Evolutionary conservation across 2,113 vertebrate species (phyloP).

Genomic region (Hippocampus comes): DNA sequence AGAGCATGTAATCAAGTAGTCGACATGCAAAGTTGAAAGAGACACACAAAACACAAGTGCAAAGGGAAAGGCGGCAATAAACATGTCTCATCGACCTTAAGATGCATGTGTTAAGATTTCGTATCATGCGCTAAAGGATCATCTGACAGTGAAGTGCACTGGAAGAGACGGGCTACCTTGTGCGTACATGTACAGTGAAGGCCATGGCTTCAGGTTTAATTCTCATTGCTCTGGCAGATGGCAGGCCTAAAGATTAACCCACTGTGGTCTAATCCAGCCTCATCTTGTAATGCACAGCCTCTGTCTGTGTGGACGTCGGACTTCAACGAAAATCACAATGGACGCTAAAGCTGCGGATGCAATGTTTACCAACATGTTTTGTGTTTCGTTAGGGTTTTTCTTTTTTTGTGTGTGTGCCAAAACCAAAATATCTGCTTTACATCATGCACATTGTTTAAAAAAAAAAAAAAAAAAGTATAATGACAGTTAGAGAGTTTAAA

Average conservation of each 20-base stretch:
- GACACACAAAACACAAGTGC: background rate
- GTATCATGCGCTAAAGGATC: background rate
- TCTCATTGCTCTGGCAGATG: conserved; percentile 69
- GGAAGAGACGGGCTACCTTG: conserved; percentile 25
- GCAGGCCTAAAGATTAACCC: conserved; percentile 72
- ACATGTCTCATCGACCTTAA: background rate
- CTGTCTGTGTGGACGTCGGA: conserved; percentile 46
- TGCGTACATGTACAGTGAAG: conserved; percentile 26
- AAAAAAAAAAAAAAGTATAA: background rate
- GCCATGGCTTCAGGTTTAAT: conserved; percentile 63
- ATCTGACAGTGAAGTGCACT: background rate
- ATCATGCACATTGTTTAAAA: background rate
- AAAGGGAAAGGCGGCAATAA: background rate
- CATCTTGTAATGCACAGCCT: conserved; percentile 69
- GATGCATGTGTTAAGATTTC: background rate
- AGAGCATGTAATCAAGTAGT: background rate
- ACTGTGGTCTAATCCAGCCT: conserved; percentile 70
- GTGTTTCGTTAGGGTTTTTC: background rate
- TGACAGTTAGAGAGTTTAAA: conserved; percentile 10
- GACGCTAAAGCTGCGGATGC: conserved; percentile 5
- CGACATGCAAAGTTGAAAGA: no score
- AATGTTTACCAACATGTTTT: background rate
- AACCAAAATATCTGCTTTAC: background rate
- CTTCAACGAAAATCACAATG: conserved; percentile 39
- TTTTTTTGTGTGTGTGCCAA: background rate